A percentile compares a stretch with the other conserved stretches of the same genome.
Conservation (phyloP, 2,113 vertebrate genomes). For the Climacteris rufus region DNA sequence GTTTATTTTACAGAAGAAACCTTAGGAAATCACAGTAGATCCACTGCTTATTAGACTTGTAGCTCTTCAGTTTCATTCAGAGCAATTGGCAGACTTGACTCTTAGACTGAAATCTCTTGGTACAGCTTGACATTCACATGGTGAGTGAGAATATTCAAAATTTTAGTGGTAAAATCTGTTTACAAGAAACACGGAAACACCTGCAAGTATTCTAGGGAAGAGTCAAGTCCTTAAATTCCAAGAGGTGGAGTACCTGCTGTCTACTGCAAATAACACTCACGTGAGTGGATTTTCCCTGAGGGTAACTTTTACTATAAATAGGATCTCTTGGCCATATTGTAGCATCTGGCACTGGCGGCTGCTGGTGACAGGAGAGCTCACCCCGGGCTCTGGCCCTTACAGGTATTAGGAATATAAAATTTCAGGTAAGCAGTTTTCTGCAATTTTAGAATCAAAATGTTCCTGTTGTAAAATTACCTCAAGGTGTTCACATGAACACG, state of each 20-base stretch:
- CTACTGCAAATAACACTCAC: slow-evolving; percentile 8
- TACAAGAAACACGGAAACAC: not conserved
- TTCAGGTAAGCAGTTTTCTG: not conserved
- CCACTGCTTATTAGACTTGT: not conserved
- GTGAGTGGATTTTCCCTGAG: slow-evolving; percentile 37
- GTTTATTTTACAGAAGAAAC: not conserved
- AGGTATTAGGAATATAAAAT: not conserved
- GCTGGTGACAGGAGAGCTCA: slow-evolving; percentile 1
- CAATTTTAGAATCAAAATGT: not conserved
- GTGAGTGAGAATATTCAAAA: not conserved
- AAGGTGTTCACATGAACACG: not conserved
- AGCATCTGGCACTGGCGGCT: not conserved
- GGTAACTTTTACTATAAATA: slow-evolving; percentile 35
- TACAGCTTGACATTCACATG: not conserved
- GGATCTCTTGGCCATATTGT: slow-evolving; percentile 3
- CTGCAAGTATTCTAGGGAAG: not conserved
- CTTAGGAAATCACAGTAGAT: not conserved
- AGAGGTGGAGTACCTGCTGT: not conserved
- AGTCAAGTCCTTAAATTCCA: not conserved
- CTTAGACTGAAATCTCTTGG: not conserved
- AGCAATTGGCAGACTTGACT: not conserved
- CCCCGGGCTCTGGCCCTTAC: not conserved
- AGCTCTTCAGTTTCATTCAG: not conserved
- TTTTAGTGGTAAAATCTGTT: not conserved
- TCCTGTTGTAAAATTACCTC: not conserved